Percentiles rank a stretch among this genome's conserved stretches.
Conservation (phyloP, 92 coral and sea anemone genomes). For the Zoanthus solanderi region DNA sequence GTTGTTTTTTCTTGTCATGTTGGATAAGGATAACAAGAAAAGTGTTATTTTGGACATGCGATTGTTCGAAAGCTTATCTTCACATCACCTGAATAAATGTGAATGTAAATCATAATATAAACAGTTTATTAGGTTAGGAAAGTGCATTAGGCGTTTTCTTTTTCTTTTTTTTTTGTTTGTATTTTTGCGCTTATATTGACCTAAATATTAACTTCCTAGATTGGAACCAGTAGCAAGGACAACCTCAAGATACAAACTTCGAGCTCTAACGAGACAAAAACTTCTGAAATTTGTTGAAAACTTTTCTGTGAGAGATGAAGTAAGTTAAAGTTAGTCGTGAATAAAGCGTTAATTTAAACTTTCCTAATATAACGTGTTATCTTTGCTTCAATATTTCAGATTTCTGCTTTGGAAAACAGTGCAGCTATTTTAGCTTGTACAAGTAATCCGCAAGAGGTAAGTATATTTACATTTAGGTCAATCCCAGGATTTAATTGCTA, state of each 20-base stretch:
- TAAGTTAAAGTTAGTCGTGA: constrained; percentile 21
- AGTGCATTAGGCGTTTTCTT: too few relatives aligned
- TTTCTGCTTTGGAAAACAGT: constrained; percentile 33
- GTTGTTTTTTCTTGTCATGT: too few relatives aligned
- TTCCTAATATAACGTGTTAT: not conserved
- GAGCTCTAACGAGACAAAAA: constrained; percentile 54
- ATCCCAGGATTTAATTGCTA: too few relatives aligned
- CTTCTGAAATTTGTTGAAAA: constrained; percentile 43
- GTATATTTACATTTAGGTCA: not conserved
- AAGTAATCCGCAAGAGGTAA: constrained; percentile 66
- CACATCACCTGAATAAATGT: too few relatives aligned
- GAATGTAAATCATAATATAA: too few relatives aligned
- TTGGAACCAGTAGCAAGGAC: constrained; percentile 60
- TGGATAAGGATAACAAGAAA: too few relatives aligned
- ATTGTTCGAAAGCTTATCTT: too few relatives aligned
- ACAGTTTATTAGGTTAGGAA: too few relatives aligned
- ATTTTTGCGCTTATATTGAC: not conserved
- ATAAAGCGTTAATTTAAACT: not conserved
- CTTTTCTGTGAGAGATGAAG: constrained; percentile 71
- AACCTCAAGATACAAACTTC: constrained; percentile 50
- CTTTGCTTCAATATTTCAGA: not conserved
- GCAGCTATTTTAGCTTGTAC: constrained; percentile 54
- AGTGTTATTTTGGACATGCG: too few relatives aligned
- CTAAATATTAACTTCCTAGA: constrained; percentile 28
- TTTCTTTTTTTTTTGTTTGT: too few relatives aligned